Evolutionary conservation across 2,888 invertebrate species (phyloP), one percentile per base, ranked within the genome.

Genomic region (Acrobasis consociella): DNA sequence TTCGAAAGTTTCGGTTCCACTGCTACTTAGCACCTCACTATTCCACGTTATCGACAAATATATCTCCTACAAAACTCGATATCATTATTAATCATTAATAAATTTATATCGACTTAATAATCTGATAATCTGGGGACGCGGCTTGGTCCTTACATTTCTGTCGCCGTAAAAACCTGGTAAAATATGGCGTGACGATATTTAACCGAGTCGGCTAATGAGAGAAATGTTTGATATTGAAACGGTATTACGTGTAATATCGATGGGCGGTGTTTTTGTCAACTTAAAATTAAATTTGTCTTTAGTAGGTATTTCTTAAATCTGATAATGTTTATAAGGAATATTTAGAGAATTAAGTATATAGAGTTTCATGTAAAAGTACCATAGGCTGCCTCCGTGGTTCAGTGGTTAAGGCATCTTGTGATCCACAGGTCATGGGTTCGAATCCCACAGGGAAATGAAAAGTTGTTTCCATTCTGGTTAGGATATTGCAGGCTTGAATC

Each of bases 21-120:
- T 31, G 8, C 31, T 31, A 55, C 37, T 22, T 37, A 10, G 49
- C 50, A 15, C 50, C 16, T 37, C 50, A 15, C 49, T 46, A 37
- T 49, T 9, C 49, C 13, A 13, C 37, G 11, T 50, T 50, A 60
- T 65, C 62, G 60, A 65, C 59, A 60, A 63, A 64, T 62, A 69
- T 78, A 70, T 72, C 72, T 78, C 84, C 73, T 71, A 72, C 67
- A 82, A 78, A 80, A 83, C 70, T 80, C 81, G 82, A 87, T 86
- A 84, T 84, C 81, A 86, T 86, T 86, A 85, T 87, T 86, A 87
- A 88, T 88, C 87, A 88, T 85, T 87, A 88, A 84, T 83, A 86
- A 89, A 89, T 88, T 86, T 89, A 88, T 89, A 85, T 83, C 80
- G 83, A 82, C 75, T 81, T 42, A 82, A 85, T 84, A 87, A 88